These are phyloP conservation scores for Austrofundulus limnaeus DNA, from an alignment of 2,113 vertebrate genomes.

Conservation along the genomic window DNA sequence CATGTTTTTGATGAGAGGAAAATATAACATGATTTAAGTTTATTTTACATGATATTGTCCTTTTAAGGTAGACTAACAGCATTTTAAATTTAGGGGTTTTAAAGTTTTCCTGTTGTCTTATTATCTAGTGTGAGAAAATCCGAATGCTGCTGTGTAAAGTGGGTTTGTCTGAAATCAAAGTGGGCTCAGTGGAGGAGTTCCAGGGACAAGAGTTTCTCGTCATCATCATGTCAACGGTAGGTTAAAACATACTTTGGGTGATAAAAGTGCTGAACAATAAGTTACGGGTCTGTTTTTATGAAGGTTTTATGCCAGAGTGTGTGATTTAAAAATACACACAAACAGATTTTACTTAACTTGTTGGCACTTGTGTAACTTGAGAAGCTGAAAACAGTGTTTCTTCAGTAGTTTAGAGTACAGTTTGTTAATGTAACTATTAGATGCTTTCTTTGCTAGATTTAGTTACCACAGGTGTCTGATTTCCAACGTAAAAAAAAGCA, in stretches of 20 bases:
- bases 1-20: no score
- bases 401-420: no score
- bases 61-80: background rate
- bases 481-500: no score
- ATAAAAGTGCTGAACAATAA: background rate
- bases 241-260: slow-evolving; percentile 2
- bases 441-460: no score
- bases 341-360: no score
- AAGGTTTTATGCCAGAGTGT: background rate
- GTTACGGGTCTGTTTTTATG: background rate
- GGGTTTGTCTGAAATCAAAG: slow-evolving; percentile 88
- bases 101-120: background rate
- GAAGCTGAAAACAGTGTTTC: no score
- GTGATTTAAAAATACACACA: no score
- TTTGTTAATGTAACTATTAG: no score
- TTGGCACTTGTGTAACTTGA: no score
- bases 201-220: slow-evolving; percentile 91
- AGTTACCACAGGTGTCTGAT: no score
- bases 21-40: no score
- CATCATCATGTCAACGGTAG: slow-evolving; percentile 90
- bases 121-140: slow-evolving; percentile 89
- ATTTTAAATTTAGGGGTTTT: background rate
- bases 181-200: slow-evolving; percentile 97
- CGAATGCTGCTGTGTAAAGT: slow-evolving; percentile 83
- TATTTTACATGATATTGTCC: no score